Evolutionary conservation across 1,140 invertebrate genomes (phyloP), one percentile per base, ranked within the genome.

Genomic region (Episyrphus balteatus): DNA sequence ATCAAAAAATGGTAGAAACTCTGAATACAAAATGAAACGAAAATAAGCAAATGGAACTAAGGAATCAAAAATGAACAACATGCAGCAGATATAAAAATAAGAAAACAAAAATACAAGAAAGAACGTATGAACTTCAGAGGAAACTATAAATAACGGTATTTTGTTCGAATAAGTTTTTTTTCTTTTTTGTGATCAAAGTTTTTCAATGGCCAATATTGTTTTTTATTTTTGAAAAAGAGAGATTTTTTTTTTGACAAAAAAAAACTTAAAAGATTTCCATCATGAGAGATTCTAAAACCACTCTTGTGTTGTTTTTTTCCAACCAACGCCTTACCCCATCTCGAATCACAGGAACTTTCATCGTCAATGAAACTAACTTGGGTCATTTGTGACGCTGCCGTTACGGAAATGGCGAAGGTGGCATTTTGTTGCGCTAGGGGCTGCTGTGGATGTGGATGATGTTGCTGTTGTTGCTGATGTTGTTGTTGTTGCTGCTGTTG

Each of bases 301-400:
- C 36, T 37, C 10, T 17, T 37, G 3, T 17, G 36, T 34, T 26
- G 21, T 26, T 26, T 8, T 26, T 10, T 37, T 33, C 15, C 43
- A 13, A 13, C 14, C 14, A n/a, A n/a, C 36, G 10, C 7, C 47
- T 46, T 50, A 50, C 49, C 49, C 49, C 49, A 50, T 46, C 45
- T n/a, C 12, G 46, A 48, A 48, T 51, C 50, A 42, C 50, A 47
- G 33, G 46, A 48, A 32, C 46, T 48, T 15, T 51, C 50, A 17
- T 51, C 50, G 13, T 51, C 50, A 18, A 34, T 39, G 45, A 48
- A 51, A 14, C 18, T 38, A 21, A 48, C 26, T 44, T 51, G 46
- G 8, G 46, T 49, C 18, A 40, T 44, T 45, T 44, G 34, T 33
- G 21, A n/a, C 36, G 36, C 21, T 26, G 21, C 21, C 8, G 21